Percentiles rank a stretch among this genome's conserved stretches.
phyloP scores from a whole-genome alignment of 2,797 vertebrate genomes.

The Bradypus variegatus region DNA sequence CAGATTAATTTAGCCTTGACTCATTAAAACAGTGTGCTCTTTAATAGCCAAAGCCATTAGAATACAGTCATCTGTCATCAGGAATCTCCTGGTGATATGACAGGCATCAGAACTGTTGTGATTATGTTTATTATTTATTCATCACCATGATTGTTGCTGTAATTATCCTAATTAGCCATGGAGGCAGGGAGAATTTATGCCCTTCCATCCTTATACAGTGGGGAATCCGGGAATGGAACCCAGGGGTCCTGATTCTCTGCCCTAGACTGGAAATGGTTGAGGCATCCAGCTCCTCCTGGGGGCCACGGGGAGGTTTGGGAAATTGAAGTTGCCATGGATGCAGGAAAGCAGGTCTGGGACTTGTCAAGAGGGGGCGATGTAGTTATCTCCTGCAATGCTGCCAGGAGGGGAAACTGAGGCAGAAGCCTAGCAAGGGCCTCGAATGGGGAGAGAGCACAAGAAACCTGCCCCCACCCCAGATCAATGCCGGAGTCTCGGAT shows the following conservation, averaged over 20 bases:
- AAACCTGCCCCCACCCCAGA: neutral
- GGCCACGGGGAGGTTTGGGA: neutral
- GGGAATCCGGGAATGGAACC: slow-evolving; percentile 37
- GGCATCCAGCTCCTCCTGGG: neutral
- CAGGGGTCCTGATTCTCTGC: slow-evolving; percentile 36
- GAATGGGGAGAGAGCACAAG: neutral
- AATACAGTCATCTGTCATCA: slow-evolving; percentile 56
- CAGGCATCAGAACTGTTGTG: slow-evolving; percentile 60
- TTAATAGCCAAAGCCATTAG: slow-evolving; percentile 61
- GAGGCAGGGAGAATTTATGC: slow-evolving; percentile 54
- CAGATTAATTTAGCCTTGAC: slow-evolving; percentile 66
- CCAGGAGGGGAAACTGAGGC: slow-evolving; percentile 48
- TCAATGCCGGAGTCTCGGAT: neutral
- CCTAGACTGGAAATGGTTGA: neutral
- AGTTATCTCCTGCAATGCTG: neutral
- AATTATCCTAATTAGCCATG: slow-evolving; percentile 65
- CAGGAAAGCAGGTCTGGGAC: neutral
- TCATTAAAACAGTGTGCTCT: slow-evolving; percentile 64
- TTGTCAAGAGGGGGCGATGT: neutral
- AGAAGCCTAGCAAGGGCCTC: neutral
- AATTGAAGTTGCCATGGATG: slow-evolving; percentile 35
- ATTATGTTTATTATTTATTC: slow-evolving; percentile 69
- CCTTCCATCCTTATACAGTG: slow-evolving; percentile 23
- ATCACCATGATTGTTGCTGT: slow-evolving; percentile 63
- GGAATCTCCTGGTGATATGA: slow-evolving; percentile 63